phyloP scores from a whole-genome alignment of 2,113 vertebrate species.

The Donacobius atricapilla region DNA sequence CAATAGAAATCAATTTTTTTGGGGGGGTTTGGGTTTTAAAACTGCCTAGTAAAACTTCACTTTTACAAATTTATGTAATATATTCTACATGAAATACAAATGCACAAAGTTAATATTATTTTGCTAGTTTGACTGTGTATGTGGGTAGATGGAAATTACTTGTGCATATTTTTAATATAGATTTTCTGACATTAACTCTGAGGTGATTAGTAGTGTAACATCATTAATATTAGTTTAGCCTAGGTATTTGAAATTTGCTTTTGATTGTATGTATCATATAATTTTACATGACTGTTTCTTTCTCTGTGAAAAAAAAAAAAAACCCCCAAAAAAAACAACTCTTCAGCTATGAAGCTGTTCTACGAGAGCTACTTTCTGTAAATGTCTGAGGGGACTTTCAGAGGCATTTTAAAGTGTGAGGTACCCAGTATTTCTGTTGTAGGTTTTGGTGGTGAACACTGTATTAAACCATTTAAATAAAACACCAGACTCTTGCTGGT shows the following conservation, averaged over 20 bases:
- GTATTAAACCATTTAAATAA: background rate
- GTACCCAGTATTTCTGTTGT: background rate
- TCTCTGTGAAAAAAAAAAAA: background rate
- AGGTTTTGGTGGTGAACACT: background rate
- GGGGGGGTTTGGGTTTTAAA: background rate
- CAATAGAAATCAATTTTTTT: background rate
- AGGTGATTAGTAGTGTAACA: background rate
- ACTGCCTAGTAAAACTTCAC: background rate
- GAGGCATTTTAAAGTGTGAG: background rate
- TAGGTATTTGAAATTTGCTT: background rate
- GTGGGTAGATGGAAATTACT: background rate
- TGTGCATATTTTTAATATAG: background rate
- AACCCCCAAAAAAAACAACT: too few relatives aligned
- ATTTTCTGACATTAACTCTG: background rate
- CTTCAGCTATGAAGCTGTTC: background rate
- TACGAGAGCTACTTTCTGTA: background rate
- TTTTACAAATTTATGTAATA: background rate
- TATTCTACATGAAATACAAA: background rate
- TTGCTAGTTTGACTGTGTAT: background rate
- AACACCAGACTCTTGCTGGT: background rate
- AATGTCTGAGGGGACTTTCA: background rate
- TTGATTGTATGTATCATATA: background rate
- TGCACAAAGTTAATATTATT: background rate
- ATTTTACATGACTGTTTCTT: background rate
- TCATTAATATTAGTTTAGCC: background rate